A percentile compares a stretch with the other conserved stretches of the same genome.
Conservation (phyloP, 2,888 invertebrate species). For the Pammene fasciana region DNA sequence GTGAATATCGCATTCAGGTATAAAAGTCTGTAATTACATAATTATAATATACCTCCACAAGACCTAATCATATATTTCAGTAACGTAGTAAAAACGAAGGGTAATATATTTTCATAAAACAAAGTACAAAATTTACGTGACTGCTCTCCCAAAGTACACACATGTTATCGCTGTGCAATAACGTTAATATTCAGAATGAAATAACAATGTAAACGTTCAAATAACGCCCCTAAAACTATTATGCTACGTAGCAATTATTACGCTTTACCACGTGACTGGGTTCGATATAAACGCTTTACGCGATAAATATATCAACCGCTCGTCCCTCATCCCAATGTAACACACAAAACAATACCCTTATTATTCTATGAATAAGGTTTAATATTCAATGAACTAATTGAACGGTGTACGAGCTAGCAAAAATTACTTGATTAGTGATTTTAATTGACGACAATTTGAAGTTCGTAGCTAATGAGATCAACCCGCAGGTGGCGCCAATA, state of each 20-base stretch:
- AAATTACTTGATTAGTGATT: slow-evolving; percentile 50
- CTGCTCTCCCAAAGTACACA: neutral
- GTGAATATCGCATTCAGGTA: too few relatives aligned
- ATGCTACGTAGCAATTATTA: slow-evolving; percentile 46
- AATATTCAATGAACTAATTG: neutral
- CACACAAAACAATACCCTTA: neutral
- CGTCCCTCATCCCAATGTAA: neutral
- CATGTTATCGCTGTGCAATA: slow-evolving; percentile 11
- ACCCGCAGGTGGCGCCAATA: slow-evolving; percentile 58
- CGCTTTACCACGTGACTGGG: slow-evolving; percentile 49
- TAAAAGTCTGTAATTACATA: too few relatives aligned
- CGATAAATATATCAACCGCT: neutral
- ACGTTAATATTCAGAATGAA: slow-evolving; percentile 36
- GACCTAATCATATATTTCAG: too few relatives aligned
- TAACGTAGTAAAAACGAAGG: neutral
- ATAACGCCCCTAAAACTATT: slow-evolving; percentile 36
- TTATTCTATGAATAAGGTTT: neutral
- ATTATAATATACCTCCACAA: too few relatives aligned
- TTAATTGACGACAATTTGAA: slow-evolving; percentile 61
- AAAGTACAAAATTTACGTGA: neutral
- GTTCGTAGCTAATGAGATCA: slow-evolving; percentile 59
- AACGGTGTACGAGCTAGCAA: slow-evolving; percentile 8
- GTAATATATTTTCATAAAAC: neutral
- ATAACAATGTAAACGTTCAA: slow-evolving; percentile 34
- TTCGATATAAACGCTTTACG: slow-evolving; percentile 49